Evolutionary conservation across 2,888 invertebrate genomes (phyloP).

Genomic region (Quadriops clusia): DNA sequence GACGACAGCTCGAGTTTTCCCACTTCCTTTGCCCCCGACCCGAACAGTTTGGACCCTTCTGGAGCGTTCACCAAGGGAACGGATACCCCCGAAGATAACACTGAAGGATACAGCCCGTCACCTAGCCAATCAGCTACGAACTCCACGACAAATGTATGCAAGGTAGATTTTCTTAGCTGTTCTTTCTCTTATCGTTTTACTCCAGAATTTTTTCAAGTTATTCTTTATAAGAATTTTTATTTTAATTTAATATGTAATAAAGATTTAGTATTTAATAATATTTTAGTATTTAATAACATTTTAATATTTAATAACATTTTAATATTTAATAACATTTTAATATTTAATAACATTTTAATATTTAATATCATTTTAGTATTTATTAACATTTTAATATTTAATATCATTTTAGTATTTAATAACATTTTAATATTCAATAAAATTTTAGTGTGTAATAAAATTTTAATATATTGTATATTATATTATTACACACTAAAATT

Average conservation of each 20-base stretch:
- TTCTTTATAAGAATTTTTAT: neutral
- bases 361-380: no score
- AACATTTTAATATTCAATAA: no score
- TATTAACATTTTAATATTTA: no score
- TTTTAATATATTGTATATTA: no score
- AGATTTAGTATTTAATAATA: slow-evolving; percentile 2
- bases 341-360: no score
- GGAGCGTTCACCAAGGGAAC: slow-evolving; percentile 31
- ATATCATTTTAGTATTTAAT: no score
- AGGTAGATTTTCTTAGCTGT: slow-evolving; percentile 43
- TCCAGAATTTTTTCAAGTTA: neutral
- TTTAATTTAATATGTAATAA: slow-evolving; percentile 2
- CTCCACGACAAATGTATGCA: slow-evolving; percentile 56
- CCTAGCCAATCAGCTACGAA: slow-evolving; percentile 36
- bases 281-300: neutral
- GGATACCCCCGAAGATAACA: slow-evolving; percentile 37
- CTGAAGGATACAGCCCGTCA: slow-evolving; percentile 44
- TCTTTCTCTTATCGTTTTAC: slow-evolving; percentile 1
- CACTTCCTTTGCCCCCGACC: slow-evolving; percentile 36
- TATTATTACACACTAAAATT: no score
- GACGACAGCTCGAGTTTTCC: slow-evolving; percentile 28
- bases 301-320: neutral
- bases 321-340: no score
- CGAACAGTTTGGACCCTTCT: slow-evolving; percentile 36
- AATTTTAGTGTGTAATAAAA: no score